A percentile compares a stretch with the other conserved stretches of the same genome.
phyloP scores from a whole-genome alignment of 1,140 invertebrate species.

The Ooceraea biroi region DNA sequence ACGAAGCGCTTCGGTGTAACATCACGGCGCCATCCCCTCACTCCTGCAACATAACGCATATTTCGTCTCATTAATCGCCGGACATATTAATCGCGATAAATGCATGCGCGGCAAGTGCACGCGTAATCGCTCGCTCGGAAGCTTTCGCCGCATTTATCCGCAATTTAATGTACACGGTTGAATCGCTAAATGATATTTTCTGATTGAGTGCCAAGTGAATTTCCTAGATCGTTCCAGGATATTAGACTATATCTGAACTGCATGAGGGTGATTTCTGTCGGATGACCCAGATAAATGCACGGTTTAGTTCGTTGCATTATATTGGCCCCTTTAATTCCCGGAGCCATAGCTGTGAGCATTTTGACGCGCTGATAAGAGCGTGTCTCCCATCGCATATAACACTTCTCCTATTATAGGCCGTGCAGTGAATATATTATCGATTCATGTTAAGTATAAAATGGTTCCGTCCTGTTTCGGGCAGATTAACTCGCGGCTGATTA shows the following conservation, averaged over 20 bases:
- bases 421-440: conserved; percentile 39
- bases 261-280: background rate
- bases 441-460: conserved; percentile 5
- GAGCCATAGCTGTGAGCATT: conserved; percentile 31
- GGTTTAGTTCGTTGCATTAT: conserved; percentile 4
- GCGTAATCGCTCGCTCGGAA: too few species aligned
- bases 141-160: too few species aligned
- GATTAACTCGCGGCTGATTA: conserved; percentile 30
- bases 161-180: background rate
- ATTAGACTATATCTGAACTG: background rate
- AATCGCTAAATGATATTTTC: conserved; percentile 6
- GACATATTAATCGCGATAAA: background rate
- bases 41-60: conserved; percentile 62
- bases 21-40: conserved; percentile 83
- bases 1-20: conserved; percentile 89
- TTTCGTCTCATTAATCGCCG: background rate
- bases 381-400: conserved; percentile 41
- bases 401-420: conserved; percentile 30
- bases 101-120: background rate
- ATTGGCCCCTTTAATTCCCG: conserved; percentile 18
- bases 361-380: conserved; percentile 39
- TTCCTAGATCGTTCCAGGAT: background rate
- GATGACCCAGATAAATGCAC: conserved; percentile 60
- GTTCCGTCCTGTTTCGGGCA: background rate
- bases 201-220: background rate